A percentile compares a stretch with the other conserved stretches of the same genome.
Conservation (phyloP, 1,140 invertebrate genomes). For the Tetragonula clypearis region DNA sequence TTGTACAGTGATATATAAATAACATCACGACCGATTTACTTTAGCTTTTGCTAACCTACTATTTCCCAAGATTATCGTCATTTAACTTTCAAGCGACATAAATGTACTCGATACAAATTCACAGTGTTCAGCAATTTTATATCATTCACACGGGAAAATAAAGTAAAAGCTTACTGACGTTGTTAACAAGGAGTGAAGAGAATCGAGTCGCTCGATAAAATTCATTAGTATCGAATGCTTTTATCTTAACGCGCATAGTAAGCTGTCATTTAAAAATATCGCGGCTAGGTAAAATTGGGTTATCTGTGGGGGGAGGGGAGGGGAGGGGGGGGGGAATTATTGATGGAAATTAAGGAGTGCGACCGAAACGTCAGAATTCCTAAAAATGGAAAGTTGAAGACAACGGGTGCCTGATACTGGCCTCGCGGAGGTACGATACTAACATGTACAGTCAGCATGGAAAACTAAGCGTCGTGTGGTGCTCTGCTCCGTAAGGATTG, state of each 20-base stretch:
- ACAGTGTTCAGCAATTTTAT: not conserved
- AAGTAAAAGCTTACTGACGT: not conserved
- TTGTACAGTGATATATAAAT: not conserved
- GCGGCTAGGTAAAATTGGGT: not conserved
- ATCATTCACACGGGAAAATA: not conserved
- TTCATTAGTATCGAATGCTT: no score
- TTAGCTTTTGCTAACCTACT: not conserved
- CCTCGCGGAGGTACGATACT: slow-evolving; percentile 47
- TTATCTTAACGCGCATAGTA: not conserved
- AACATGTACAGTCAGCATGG: slow-evolving; percentile 56
- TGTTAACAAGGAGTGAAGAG: no score
- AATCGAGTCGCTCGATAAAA: no score
- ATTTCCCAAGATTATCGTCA: not conserved
- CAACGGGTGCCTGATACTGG: not conserved
- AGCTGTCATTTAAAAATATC: not conserved
- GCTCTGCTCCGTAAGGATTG: slow-evolving; percentile 19
- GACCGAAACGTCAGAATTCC: slow-evolving; percentile 12
- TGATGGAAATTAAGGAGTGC: not conserved
- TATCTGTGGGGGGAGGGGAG: no score
- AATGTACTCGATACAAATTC: not conserved
- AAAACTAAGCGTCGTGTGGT: slow-evolving; percentile 26
- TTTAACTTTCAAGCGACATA: not conserved
- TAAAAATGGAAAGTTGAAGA: slow-evolving; percentile 44
- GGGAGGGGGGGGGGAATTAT: no score
- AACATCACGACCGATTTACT: not conserved